Evolutionary conservation across 2,888 invertebrate species (phyloP), one percentile per base, ranked within the genome.

Genomic region (Leucophenga montana): DNA sequence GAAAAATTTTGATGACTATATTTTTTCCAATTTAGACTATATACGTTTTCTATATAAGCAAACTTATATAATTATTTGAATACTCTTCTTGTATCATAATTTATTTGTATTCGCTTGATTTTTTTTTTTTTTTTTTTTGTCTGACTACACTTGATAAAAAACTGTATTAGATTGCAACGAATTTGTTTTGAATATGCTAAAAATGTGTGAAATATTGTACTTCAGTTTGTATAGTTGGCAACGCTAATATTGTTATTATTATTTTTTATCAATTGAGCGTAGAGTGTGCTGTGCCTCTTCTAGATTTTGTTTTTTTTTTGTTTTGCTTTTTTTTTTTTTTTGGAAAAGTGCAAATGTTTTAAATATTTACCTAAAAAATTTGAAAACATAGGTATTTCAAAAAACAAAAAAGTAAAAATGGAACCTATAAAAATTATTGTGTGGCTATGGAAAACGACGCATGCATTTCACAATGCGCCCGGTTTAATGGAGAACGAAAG

Each of bases 401-500:
- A 11, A 57, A 57, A 48, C 31, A 53, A 16, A 14, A 13, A 66
- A 77, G 74, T 76, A 79, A 75, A 73, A 50, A 50, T 27, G 39
- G 39, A 61, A 27, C 27, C 31, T 31, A 27, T 27, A 57, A 27
- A 9, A 57, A 61, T 18, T 16, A 1, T 44, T 39, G 16, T 33
- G 33, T 39, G 39, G n/a, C 61, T n/a, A 39, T 44, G 33, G 44
- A 18, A 69, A 66, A 65, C 66, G 56, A 65, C 66, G 56, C 69
- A 50, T 64, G 50, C 85, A 90, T 90, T 75, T 92, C 92, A 93
- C 90, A 92, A 94, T 83, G 93, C 90, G 79, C 91, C 90, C 78
- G 95, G 94, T 89, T 95, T 96, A 78, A 97, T 90, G 66, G 95
- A 93, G 90, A 98, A 98, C 67, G 97, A 97, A 78, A 98, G 90